Evolutionary conservation across 1,140 invertebrate species (phyloP), one percentile per base, ranked within the genome.

Genomic region (Euschistus heros): DNA sequence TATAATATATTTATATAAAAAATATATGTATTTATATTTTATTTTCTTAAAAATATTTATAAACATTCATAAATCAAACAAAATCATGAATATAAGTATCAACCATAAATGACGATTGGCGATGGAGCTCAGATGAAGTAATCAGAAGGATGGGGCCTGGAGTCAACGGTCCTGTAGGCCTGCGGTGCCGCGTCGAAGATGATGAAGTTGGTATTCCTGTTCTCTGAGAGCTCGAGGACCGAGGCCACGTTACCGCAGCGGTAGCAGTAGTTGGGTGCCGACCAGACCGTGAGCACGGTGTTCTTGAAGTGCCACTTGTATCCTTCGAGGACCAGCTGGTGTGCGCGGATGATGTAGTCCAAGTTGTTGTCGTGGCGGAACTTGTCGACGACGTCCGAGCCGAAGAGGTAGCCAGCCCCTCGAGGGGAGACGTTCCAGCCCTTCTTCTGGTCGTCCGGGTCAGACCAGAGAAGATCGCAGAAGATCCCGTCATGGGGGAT

Each of bases 241-340:
- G 97, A 95, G 20, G 97, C 97, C 59, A 98, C 93, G 76, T 99
- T 99, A 46, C 97, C 97, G 80, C 97, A 99, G 76, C 96, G 88
- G 77, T 98, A 98, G 76, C 95, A 98, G 75, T 98, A 99, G 78
- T 99, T 99, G 2, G 97, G 97, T 27, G 97, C 97, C 5, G 97
- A 99, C 97, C 97, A 99, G 2, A 99, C 95, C 2, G 97, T 99
- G 17, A 99, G 80, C 0, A 99, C 95, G 65, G 93, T 97, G 76
- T 98, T 92, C 74, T 95, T 94, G 75, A 99, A 99, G 79, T 99
- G 96, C 95, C 96, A 99, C 76, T 99, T 99, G 76, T 97, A 99
- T 14, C 97, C 97, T 78, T 99, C 97, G 96, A 99, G 98, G 46
- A 99, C 94, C 54, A 99, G 81, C 75, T 99, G 97, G 82, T 99